Conservation (phyloP, 2,888 invertebrate genomes). For the Horisme vitalbata region DNA sequence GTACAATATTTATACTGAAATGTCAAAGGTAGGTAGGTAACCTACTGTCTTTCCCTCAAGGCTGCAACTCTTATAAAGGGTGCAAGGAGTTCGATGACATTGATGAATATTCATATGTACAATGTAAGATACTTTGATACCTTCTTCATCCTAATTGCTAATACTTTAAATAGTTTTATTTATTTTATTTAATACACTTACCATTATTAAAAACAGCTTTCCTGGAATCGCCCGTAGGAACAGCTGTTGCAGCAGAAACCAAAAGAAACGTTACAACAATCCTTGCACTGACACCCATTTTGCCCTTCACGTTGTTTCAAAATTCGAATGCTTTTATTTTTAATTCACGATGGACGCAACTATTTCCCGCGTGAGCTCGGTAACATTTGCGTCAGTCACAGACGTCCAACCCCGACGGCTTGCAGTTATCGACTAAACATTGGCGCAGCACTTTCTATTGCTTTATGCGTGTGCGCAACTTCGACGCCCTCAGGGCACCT, state of each 20-base stretch:
- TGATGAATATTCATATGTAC: too few relatives aligned
- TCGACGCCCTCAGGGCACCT: conserved; percentile 22
- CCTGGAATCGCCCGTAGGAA: conserved; percentile 60
- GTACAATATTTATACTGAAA: too few relatives aligned
- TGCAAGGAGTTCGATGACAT: too few relatives aligned
- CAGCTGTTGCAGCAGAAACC: conserved; percentile 63
- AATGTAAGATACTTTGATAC: too few relatives aligned
- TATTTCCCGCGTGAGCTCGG: conserved; percentile 74
- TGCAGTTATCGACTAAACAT: conserved; percentile 67
- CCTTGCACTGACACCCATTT: conserved; percentile 77
- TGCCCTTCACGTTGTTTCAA: conserved; percentile 45
- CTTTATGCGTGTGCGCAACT: conserved; percentile 68
- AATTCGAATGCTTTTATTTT: conserved; percentile 33
- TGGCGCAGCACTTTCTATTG: conserved; percentile 72
- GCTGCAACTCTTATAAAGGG: too few relatives aligned
- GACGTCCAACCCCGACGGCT: conserved; percentile 58
- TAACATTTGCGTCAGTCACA: conserved; percentile 69
- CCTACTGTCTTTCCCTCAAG: too few relatives aligned
- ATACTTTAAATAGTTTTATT: too few relatives aligned
- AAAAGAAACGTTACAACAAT: conserved; percentile 64
- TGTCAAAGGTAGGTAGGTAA: too few relatives aligned
- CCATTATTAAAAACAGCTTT: conserved; percentile 56
- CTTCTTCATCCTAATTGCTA: too few relatives aligned
- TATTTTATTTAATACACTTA: conserved; percentile 47
- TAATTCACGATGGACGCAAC: conserved; percentile 68